These are phyloP conservation scores for Rhabdomys dilectus DNA, from an alignment of 2,113 vertebrate genomes.

Conservation along the genomic window DNA sequence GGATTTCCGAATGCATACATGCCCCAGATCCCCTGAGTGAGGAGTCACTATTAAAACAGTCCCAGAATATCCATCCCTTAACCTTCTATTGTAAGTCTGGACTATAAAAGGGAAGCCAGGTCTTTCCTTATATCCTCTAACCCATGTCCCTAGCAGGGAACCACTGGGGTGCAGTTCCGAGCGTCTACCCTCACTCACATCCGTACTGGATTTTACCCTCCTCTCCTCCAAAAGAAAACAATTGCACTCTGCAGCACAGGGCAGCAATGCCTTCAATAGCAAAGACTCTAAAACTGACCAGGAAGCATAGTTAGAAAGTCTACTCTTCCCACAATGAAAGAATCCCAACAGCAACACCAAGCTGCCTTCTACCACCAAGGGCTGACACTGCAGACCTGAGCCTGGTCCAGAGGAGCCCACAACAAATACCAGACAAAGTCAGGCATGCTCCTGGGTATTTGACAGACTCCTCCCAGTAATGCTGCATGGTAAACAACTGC, in stretches of 20 bases:
- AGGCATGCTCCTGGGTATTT: rapidly evolving
- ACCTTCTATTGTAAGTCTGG: constrained; percentile 59
- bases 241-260: not conserved
- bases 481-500: too few species aligned
- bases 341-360: not conserved
- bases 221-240: not conserved
- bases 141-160: constrained; percentile 22
- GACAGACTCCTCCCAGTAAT: too few species aligned
- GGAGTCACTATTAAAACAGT: not conserved
- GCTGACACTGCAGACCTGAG: not conserved
- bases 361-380: not conserved
- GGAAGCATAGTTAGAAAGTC: not conserved
- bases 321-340: not conserved
- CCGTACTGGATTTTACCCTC: not conserved
- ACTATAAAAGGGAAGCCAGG: constrained; percentile 47
- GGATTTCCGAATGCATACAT: not conserved
- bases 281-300: not conserved
- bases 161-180: not conserved
- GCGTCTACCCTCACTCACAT: not conserved
- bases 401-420: not conserved
- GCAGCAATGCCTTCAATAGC: not conserved
- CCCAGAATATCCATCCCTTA: constrained; percentile 2
- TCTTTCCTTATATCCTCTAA: constrained; percentile 53
- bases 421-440: rapidly evolving
- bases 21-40: not conserved